Evolutionary conservation across 2,888 invertebrate species (phyloP), one percentile per base, ranked within the genome.

Genomic region (Ferdinandea cuprea): DNA sequence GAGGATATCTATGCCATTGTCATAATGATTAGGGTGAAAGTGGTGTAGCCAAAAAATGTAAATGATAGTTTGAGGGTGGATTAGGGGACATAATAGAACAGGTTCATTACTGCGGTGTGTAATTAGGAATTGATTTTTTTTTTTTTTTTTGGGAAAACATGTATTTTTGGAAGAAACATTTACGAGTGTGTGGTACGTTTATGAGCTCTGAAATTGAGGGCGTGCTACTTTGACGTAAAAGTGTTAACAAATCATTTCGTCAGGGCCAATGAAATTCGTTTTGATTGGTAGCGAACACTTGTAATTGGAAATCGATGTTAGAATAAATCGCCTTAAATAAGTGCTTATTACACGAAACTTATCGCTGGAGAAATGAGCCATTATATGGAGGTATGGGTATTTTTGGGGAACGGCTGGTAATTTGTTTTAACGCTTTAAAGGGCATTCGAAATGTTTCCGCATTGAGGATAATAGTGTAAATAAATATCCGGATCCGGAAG

Each of bases 1-100:
- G 9, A 7, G 52, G 40, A 66, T 54, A 74, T 73, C 54, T 73
- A 32, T 79, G 73, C 52, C 79, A 74, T 66, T 79, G 79, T 54
- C 79, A 68, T 66, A 73, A 59, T 32, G 48, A 54, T 52, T 21
- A 32, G 40, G 9, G 30, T 8, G 44, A n/a, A 32, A 13, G 5
- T 40, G 2, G 17, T 30, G 25, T 13, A 9, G 15, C 3, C 5
- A 5, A 11, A 44, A 3, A 28, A 40, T 48, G 54, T 25, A 28
- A 13, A n/a, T 37, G 15, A 0, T 11, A 13, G 9, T 40, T 44
- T 54, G 21, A 54, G 44, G 71, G 59, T 19, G 50, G 11, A 42
- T 58, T 25, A 44, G n/a, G 65, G 30, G 28, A 40, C 11, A 40
- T 37, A 35, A 6, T 30, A 46, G 40, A 32, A 3, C 13, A 21